phyloP scores from a whole-genome alignment of 2,888 invertebrate genomes.

The Tromatobia lineatoria region DNA sequence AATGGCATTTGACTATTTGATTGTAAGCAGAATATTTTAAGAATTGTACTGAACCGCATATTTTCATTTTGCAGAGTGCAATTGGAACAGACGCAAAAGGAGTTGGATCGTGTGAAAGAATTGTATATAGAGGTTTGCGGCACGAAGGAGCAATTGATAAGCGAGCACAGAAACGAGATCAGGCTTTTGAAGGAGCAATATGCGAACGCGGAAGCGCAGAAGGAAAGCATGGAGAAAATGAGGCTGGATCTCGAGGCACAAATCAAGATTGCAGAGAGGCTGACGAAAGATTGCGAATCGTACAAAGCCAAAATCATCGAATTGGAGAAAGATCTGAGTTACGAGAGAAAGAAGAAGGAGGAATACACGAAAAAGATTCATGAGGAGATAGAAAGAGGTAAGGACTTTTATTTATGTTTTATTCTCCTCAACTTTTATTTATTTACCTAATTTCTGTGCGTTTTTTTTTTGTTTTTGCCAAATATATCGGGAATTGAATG shows the following conservation, averaged over 20 bases:
- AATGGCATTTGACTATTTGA: neutral
- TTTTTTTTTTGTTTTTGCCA: too few species aligned
- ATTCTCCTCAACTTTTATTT: neutral
- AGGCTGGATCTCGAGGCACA: constrained; percentile 77
- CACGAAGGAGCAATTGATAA: constrained; percentile 87
- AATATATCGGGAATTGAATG: too few species aligned
- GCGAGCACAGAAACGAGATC: constrained; percentile 87
- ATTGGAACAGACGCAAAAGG: constrained; percentile 82
- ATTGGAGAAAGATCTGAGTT: constrained; percentile 79
- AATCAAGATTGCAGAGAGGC: constrained; percentile 75
- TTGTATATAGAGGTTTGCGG: constrained; percentile 87
- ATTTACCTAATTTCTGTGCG: too few species aligned
- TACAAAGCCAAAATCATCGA: constrained; percentile 78
- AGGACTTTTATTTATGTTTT: constrained; percentile 17
- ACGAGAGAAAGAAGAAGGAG: constrained; percentile 78
- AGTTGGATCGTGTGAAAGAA: constrained; percentile 81
- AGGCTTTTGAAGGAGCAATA: constrained; percentile 85
- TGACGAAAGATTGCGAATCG: constrained; percentile 78
- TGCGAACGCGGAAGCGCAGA: constrained; percentile 74
- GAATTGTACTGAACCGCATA: neutral
- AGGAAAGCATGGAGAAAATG: constrained; percentile 76
- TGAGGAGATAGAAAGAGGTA: constrained; percentile 81
- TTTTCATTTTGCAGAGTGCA: constrained; percentile 75
- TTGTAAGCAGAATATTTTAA: neutral
- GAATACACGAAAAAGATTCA: constrained; percentile 80